Conservation (phyloP, 2,888 invertebrate species). For the Nebria salina region DNA sequence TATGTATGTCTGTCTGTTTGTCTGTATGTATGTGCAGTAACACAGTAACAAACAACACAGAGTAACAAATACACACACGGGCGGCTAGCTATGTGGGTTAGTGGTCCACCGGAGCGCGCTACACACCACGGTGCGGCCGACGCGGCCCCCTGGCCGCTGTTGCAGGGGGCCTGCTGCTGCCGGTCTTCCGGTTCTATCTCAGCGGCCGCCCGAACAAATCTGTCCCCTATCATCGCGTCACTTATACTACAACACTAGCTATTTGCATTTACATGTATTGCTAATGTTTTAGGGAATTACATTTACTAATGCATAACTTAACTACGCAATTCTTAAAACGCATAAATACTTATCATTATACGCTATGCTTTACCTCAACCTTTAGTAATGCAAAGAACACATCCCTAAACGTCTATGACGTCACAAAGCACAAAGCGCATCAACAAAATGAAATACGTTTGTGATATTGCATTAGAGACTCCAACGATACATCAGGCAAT, state of each 20-base stretch:
- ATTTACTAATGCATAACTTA: neutral
- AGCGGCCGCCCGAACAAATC: neutral
- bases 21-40: neutral
- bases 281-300: neutral
- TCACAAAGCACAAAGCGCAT: too few species aligned
- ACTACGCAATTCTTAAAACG: neutral
- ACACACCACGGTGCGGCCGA: constrained; percentile 49
- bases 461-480: neutral
- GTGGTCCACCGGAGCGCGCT: constrained; percentile 57
- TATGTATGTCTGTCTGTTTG: neutral
- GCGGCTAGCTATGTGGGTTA: constrained; percentile 59
- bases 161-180: neutral
- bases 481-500: neutral
- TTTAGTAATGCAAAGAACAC: too few species aligned
- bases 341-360: neutral
- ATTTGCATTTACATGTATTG: neutral
- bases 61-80: constrained; percentile 47
- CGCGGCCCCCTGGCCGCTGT: constrained; percentile 8
- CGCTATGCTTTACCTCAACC: neutral
- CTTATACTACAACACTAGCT: neutral
- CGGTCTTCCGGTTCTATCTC: constrained; percentile 19
- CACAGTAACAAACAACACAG: neutral
- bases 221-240: neutral
- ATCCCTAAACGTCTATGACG: neutral
- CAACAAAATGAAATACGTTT: neutral